A percentile compares a stretch with the other conserved stretches of the same genome.
Evolutionary conservation across 2,888 invertebrate species (phyloP).

Genomic region (Boloria euphrosyne): DNA sequence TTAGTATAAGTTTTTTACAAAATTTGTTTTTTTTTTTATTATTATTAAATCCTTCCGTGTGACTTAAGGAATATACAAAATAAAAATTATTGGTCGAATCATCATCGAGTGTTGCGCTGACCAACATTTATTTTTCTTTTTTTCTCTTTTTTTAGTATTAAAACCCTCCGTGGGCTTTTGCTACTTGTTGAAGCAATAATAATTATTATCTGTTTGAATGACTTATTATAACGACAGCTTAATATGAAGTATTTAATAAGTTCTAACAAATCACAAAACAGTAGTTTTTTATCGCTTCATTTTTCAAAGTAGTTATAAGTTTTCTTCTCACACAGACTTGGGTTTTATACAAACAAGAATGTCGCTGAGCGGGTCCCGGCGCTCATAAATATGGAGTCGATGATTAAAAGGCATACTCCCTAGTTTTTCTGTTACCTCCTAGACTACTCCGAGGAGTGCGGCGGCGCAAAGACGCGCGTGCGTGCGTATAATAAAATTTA

Average conservation of each 20-base stretch:
- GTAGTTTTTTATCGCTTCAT: constrained; percentile 36
- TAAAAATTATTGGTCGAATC: too few relatives aligned
- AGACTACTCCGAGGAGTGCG: constrained; percentile 29
- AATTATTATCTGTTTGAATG: neutral
- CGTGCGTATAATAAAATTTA: constrained; percentile 29
- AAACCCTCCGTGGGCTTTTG: too few relatives aligned
- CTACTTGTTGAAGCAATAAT: neutral
- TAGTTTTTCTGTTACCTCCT: constrained; percentile 59
- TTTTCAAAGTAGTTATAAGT: constrained; percentile 40
- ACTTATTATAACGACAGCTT: constrained; percentile 16
- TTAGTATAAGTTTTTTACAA: too few relatives aligned
- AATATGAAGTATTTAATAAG: constrained; percentile 31
- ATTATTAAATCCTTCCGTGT: too few relatives aligned
- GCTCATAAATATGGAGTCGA: constrained; percentile 76
- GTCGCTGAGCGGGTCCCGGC: constrained; percentile 60
- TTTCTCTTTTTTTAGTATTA: too few relatives aligned
- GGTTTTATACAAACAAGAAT: constrained; percentile 64
- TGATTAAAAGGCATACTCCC: constrained; percentile 65
- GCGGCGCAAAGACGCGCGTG: constrained; percentile 29
- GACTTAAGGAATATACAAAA: too few relatives aligned
- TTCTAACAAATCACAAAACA: constrained; percentile 35
- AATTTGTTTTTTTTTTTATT: too few relatives aligned
- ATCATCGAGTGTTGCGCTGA: too few relatives aligned
- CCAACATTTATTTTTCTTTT: too few relatives aligned
- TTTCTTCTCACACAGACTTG: constrained; percentile 39